Evolutionary conservation across 2,888 invertebrate species (phyloP).

Genomic region (Sialis lutaria): DNA sequence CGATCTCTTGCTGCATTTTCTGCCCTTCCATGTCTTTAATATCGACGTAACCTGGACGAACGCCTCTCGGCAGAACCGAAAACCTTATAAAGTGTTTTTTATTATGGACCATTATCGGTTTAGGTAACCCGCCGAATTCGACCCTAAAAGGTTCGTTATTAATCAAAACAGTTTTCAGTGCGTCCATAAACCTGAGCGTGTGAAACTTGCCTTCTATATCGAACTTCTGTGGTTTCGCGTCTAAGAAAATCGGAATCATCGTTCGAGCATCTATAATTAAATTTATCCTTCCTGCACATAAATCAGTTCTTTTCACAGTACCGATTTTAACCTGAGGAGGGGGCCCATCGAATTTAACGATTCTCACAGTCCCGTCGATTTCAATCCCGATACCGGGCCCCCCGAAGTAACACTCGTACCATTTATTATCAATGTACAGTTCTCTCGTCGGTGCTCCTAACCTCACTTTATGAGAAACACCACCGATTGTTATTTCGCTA

Average conservation of each 20-base stretch:
- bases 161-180: conserved; percentile 55
- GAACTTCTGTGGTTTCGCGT: conserved; percentile 68
- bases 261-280: conserved; percentile 66
- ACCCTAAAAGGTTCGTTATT: conserved; percentile 63
- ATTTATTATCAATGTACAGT: conserved; percentile 71
- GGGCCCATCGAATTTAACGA: conserved; percentile 73
- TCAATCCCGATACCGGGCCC: conserved; percentile 70
- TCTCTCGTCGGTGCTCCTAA: conserved; percentile 88
- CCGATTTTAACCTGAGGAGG: conserved; percentile 90
- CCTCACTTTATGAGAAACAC: conserved; percentile 56
- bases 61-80: conserved; percentile 55
- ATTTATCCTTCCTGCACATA: conserved; percentile 71
- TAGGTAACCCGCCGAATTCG: conserved; percentile 71
- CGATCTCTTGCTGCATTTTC: conserved; percentile 16
- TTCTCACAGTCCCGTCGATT: conserved; percentile 58
- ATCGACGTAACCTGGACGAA: conserved; percentile 50
- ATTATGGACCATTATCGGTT: conserved; percentile 54
- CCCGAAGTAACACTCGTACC: conserved; percentile 87
- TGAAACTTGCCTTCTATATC: conserved; percentile 52
- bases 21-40: conserved; percentile 59
- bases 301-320: conserved; percentile 52
- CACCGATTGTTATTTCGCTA: conserved; percentile 54
- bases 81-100: conserved; percentile 68
- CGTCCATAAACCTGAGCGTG: conserved; percentile 64
- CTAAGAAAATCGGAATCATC: conserved; percentile 65